phyloP scores from a whole-genome alignment of 2,888 invertebrate genomes.

The Prosopocoilus inquinatus region DNA sequence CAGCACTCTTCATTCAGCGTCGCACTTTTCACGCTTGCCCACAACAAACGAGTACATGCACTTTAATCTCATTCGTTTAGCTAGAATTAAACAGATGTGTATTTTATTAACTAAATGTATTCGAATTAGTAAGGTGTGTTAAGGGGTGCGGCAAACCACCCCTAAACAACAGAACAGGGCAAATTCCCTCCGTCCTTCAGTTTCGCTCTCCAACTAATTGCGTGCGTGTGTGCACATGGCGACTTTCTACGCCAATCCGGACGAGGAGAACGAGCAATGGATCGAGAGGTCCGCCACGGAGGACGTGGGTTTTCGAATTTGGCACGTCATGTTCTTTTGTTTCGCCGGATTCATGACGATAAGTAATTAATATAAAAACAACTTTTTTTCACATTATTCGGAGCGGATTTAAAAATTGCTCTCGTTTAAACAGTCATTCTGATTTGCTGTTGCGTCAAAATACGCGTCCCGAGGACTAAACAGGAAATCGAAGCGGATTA shows the following conservation, averaged over 20 bases:
- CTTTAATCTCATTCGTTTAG: no score
- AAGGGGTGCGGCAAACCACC: constrained; percentile 23
- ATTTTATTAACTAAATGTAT: constrained; percentile 26
- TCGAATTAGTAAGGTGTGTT: constrained; percentile 19
- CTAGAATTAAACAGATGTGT: background rate
- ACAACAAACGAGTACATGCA: no score
- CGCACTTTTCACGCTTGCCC: no score
- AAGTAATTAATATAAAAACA: constrained; percentile 51
- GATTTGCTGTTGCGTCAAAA: constrained; percentile 86
- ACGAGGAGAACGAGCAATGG: constrained; percentile 57
- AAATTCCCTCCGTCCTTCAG: constrained; percentile 3
- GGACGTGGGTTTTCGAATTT: constrained; percentile 71
- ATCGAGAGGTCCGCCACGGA: constrained; percentile 68
- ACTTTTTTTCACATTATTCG: no score
- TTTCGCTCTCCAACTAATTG: background rate
- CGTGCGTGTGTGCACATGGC: constrained; percentile 32
- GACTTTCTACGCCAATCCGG: constrained; percentile 48
- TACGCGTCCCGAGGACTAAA: constrained; percentile 90
- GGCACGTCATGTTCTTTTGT: constrained; percentile 78
- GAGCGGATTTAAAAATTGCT: background rate
- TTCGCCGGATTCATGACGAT: constrained; percentile 62
- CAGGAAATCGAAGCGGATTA: constrained; percentile 95
- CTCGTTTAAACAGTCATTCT: constrained; percentile 66
- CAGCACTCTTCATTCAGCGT: no score
- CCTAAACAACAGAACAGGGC: background rate